Percentiles rank a stretch among this genome's conserved stretches.
phyloP scores from a whole-genome alignment of 2,888 invertebrate species.

The Dysmachus trigonus region DNA sequence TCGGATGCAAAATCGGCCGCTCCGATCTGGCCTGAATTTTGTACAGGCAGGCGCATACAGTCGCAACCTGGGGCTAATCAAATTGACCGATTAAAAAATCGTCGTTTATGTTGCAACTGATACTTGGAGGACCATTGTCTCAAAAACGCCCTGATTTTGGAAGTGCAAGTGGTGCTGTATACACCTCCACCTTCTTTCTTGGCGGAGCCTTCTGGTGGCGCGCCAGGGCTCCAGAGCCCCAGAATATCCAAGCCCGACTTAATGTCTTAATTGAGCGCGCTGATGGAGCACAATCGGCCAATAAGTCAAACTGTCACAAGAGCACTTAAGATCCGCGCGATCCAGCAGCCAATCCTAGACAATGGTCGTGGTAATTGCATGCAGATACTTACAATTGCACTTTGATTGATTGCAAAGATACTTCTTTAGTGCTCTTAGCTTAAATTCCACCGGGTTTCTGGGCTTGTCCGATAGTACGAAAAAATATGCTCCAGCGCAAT shows the following conservation, averaged over 20 bases:
- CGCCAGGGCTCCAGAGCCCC: not conserved
- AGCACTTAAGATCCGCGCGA: conserved; percentile 36
- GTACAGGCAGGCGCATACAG: not conserved
- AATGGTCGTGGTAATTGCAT: conserved; percentile 20
- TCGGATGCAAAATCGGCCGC: conserved; percentile 9
- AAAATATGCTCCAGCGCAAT: not conserved
- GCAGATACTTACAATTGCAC: conserved; percentile 22
- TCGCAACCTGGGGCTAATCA: conserved; percentile 2
- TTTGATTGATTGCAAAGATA: conserved; percentile 23
- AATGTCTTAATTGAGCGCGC: conserved; percentile 29
- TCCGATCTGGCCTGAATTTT: conserved; percentile 45
- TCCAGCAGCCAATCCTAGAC: conserved; percentile 28
- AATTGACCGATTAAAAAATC: conserved; percentile 35
- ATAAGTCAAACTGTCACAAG: conserved; percentile 34
- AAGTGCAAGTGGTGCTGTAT: conserved; percentile 22
- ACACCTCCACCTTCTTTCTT: not conserved
- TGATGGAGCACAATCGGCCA: conserved; percentile 30
- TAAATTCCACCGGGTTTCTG: conserved; percentile 1
- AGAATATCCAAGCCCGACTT: conserved; percentile 22
- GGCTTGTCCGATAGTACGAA: conserved; percentile 9
- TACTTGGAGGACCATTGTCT: conserved; percentile 1
- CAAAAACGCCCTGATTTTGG: conserved; percentile 25
- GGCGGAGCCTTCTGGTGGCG: not conserved
- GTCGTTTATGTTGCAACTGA: not conserved
- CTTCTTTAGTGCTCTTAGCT: not conserved